Conservation (phyloP, 2,113 vertebrate genomes). For the Pristiophorus japonicus region DNA sequence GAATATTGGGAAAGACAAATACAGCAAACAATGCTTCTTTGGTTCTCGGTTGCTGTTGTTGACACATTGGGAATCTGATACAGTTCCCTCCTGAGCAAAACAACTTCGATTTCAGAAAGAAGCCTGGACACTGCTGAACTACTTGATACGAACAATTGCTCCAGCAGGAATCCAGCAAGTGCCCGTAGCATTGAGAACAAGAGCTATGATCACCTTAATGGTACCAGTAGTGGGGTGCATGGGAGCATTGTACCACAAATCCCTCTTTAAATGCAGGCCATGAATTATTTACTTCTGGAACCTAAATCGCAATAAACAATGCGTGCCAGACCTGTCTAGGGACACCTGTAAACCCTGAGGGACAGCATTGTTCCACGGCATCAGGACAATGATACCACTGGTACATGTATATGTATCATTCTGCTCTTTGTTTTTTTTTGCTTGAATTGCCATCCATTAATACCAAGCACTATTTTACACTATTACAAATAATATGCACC, state of each 20-base stretch:
- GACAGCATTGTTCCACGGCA: not conserved
- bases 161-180: not conserved
- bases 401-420: not conserved
- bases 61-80: not conserved
- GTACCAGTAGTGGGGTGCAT: not conserved
- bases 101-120: not conserved
- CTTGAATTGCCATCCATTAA: not conserved
- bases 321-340: not conserved
- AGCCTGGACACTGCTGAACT: not conserved
- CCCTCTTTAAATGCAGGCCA: not conserved
- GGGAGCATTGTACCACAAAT: not conserved
- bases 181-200: not conserved
- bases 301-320: not conserved
- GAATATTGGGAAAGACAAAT: not conserved
- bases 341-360: not conserved
- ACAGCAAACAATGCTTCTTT: not conserved
- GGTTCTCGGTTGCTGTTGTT: not conserved
- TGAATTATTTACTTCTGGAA: slow-evolving; percentile 6
- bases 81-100: not conserved
- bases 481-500: not conserved
- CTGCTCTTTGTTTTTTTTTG: not conserved
- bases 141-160: not conserved
- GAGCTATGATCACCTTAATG: not conserved
- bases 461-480: not conserved
- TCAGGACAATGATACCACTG: not conserved